A percentile compares a stretch with the other conserved stretches of the same genome.
Conservation (phyloP, 2,888 invertebrate genomes). For the Dolichopus griseipennis region DNA sequence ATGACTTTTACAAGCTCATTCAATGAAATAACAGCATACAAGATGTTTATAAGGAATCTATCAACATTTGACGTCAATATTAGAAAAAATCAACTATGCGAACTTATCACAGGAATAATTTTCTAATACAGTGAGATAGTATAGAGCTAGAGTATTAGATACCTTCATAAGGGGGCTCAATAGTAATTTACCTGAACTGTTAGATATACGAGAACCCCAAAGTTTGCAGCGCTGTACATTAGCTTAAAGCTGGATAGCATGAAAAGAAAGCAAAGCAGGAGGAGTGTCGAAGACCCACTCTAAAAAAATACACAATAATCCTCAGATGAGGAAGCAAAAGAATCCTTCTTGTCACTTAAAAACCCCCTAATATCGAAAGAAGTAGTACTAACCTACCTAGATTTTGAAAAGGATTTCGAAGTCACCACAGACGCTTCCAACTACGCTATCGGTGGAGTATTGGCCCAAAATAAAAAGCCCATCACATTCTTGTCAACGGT, state of each 20-base stretch:
- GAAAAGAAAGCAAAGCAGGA: constrained; percentile 11
- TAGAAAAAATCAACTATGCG: constrained; percentile 17
- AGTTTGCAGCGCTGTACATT: constrained; percentile 21
- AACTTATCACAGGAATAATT: constrained; percentile 13
- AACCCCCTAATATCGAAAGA: constrained; percentile 13
- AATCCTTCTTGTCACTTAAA: constrained; percentile 12
- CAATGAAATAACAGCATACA: constrained; percentile 16
- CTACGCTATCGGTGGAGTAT: constrained; percentile 13
- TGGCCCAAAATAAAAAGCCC: constrained; percentile 13
- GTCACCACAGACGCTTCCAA: constrained; percentile 16
- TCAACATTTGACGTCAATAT: constrained; percentile 15
- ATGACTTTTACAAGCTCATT: constrained; percentile 19
- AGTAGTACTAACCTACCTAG: constrained; percentile 12
- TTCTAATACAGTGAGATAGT: constrained; percentile 11
- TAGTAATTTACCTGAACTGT: constrained; percentile 20
- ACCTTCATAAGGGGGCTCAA: constrained; percentile 19
- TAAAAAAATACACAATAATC: constrained; percentile 17
- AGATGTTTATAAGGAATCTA: constrained; percentile 13
- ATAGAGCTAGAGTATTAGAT: constrained; percentile 15
- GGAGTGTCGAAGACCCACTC: constrained; percentile 22
- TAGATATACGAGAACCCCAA: constrained; percentile 22
- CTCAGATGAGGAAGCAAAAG: constrained; percentile 8
- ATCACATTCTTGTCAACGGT: constrained; percentile 11
- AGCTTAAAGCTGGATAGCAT: constrained; percentile 17
- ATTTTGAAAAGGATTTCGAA: constrained; percentile 12